Evolutionary conservation across 2,797 vertebrate genomes (phyloP), one percentile per base, ranked within the genome.

Genomic region (Sebastes cheni): DNA sequence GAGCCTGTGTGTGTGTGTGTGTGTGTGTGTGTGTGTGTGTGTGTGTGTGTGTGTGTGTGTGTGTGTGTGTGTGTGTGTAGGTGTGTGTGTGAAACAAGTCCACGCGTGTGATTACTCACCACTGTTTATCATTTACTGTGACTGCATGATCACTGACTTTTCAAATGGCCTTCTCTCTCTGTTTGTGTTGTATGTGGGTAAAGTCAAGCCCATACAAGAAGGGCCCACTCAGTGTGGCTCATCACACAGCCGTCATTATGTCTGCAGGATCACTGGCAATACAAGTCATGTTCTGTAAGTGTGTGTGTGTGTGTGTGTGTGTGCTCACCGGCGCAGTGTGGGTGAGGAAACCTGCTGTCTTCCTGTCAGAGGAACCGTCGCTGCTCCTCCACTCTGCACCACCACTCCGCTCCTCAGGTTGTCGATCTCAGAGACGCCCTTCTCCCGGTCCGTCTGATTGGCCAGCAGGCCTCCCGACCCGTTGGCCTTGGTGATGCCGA

Each of bases 381-480:
- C 93, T 3, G 92, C 94, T 77, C 95, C 94, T 59, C 94, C 91
- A 1, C 96, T 76, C 83, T 96, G 97, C 67, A 95, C 87, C 2
- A 86, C 91, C 0, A 92, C 94, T 81, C 95, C 97, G 70, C 96
- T 87, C 94, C 97, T 97, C 80, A 97, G 95, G 8, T 92, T 96
- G 91, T 99, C 98, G 0, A 92, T 92, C 83, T 98, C 97, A 0
- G 97, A 96, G 80, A 97, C 97, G 22, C 97, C 97, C 95, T 99
- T 99, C 92, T 99, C 98, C 70, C 97, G 97, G 87, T 99, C 98
- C 0, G 98, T 99, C 94, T 99, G 98, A 95, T 99, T 99, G 93
- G 96, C 92, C 80, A 95, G 91, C 58, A 95, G 88, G 20, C 94
- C 93, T 46, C 93, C 95, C 9, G 95, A 77, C 77, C 97, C 97